Conservation (phyloP, 2,888 invertebrate genomes). For the Escarpia spicata region DNA sequence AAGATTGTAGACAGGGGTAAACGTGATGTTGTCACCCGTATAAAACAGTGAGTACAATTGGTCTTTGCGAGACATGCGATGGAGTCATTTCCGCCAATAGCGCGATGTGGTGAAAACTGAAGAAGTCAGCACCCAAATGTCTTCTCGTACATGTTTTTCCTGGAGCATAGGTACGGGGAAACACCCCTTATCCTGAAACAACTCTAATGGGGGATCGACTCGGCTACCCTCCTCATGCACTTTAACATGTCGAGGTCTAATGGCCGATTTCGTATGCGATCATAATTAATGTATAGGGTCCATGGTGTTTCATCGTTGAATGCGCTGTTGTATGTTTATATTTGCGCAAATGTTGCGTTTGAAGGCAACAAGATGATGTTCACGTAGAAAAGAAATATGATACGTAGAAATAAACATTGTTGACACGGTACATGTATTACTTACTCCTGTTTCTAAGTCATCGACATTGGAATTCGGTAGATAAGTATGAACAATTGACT, state of each 20-base stretch:
- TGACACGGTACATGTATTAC: background rate
- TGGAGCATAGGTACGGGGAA: background rate
- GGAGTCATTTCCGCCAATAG: background rate
- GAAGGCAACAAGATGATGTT: background rate
- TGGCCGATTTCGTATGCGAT: constrained; percentile 2
- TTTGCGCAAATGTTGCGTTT: background rate
- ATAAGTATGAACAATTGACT: background rate
- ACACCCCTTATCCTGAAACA: background rate
- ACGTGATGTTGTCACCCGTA: background rate
- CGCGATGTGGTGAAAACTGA: background rate
- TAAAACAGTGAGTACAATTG: background rate
- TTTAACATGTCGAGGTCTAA: background rate
- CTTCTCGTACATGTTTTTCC: background rate
- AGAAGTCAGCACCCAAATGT: background rate
- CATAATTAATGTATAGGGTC: background rate
- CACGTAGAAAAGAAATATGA: background rate
- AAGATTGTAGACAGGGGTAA: background rate
- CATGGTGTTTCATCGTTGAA: background rate
- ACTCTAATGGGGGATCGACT: background rate
- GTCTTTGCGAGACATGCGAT: background rate
- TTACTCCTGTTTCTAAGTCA: background rate
- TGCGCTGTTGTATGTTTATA: background rate
- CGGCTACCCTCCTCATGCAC: background rate
- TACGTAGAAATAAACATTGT: background rate
- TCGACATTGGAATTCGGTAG: background rate